Base-by-base conservation (phyloP, 2,888 invertebrate genomes). In the Athalia rosae region DNA sequence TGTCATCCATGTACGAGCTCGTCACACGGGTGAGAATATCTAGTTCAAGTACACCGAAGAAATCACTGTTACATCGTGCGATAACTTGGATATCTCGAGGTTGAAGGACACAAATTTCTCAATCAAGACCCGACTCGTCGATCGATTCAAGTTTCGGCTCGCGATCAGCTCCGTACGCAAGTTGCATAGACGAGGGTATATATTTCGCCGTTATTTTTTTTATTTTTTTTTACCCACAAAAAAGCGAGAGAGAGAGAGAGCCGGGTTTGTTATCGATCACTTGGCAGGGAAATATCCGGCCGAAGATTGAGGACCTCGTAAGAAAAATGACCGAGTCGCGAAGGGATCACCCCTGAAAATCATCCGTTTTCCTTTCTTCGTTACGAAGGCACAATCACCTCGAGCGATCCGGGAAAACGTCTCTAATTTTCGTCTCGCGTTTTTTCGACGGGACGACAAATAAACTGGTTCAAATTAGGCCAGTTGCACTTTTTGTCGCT, bases 1-100 rank as follows among this genome's bases (percentile, higher is more conserved):
- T 80, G 96, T 96, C 79, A 95, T 96, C 80, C 91, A 91, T 79
- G 89, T 91, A 76, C 86, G 86, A 77, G 80, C 86, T 53, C 83
- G 86, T 82, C 80, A 81, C 53, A 78, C 86, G 82, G 89, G 89
- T 89, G 83, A 28, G 83, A 28, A 28, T 28, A 28, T 28, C 28
- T 28, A 28, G 1, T 28, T 28, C 28, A 28, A 1, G 28, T 28
- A 28, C 2, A 28, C 28, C 28, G 28, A 28, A 28, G 28, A 28
- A 50, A 67, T 11, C 53, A 4, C 53, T 53, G 4, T 8, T 53
- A 15, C 15, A 53, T 11, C 53, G 4, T 53, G 7, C 53, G 53
- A 53, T 53, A 1, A 53, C 8, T 9, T 53, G 11, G 7, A 53
- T 7, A 53, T 53, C n/a, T n/a, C n/a, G n/a, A n/a, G n/a, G n/a